A percentile compares a stretch with the other conserved stretches of the same genome.
Evolutionary conservation across 2,888 invertebrate genomes (phyloP).

Genomic region (Leptopterna dolabrata): DNA sequence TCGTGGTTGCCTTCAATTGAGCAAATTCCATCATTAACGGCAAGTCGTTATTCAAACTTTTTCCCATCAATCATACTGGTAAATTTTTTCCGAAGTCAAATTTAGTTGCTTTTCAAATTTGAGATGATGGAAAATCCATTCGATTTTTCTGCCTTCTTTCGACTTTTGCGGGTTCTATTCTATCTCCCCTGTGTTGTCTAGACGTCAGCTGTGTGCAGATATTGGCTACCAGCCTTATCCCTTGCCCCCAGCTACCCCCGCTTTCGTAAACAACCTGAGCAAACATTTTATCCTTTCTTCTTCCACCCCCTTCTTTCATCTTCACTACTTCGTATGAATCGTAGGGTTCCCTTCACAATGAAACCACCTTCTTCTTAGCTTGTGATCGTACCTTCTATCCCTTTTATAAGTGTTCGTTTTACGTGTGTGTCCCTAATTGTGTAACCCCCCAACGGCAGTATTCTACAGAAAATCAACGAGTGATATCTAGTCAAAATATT

Average conservation of each 20-base stretch:
- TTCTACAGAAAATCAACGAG: constrained; percentile 38
- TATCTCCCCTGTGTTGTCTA: constrained; percentile 26
- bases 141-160: not conserved
- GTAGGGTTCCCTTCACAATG: not conserved
- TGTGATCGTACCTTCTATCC: constrained; percentile 19
- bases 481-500: constrained; percentile 57
- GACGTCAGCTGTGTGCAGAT: constrained; percentile 27
- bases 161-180: not conserved
- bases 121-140: not conserved
- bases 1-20: not conserved
- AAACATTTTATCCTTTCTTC: constrained; percentile 46
- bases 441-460: not conserved
- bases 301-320: not conserved
- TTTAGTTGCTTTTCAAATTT: no score
- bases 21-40: not conserved
- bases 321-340: not conserved
- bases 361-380: constrained; percentile 13
- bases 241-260: not conserved
- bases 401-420: not conserved
- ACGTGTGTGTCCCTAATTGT: not conserved
- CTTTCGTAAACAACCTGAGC: constrained; percentile 46
- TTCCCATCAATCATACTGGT: not conserved
- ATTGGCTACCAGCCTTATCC: constrained; percentile 24
- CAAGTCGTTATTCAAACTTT: not conserved
- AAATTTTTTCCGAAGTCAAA: not conserved